Evolutionary conservation across 2,113 vertebrate genomes (phyloP), one percentile per base, ranked within the genome.

Genomic region (Malurus elegans): DNA sequence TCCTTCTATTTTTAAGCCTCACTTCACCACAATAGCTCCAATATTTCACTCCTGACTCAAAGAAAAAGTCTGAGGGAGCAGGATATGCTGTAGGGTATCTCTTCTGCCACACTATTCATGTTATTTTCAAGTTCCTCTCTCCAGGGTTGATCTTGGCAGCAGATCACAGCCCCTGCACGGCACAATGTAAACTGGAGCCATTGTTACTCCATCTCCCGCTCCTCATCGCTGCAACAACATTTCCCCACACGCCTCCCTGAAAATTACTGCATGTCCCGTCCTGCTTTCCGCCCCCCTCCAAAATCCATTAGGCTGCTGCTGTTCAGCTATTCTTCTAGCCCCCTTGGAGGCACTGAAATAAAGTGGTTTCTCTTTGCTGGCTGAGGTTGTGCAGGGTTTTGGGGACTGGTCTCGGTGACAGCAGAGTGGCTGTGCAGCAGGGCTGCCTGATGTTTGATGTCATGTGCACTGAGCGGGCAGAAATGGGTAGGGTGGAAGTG

Each of bases 71-170:
- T 6, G 9, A 93, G 74, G 66, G 74, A 96, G 96, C 95, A 97
- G 97, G 97, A 97, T 97, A 95, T 94, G 96, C 95, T 96, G 90
- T 66, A 71, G 94, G 95, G 95, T 97, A 97, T 97, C 97, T 97
- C 84, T 91, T 91, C 56, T 72, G 96, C 93, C 97, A 97, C 88
- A 95, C 93, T 79, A 96, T 92, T 96, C 70, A 51, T 93, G 93
- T 92, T 96, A 96, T 96, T 90, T 94, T 96, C 94, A 90, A 97
- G 96, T 97, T 97, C 96, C 96, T 97, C 90, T 97, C 95, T 88
- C 58, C 88, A 7, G 72, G 90, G 96, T 94, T 97, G 96, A 97
- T 97, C 95, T 97, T 97, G 97, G 97, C 97, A 97, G 91, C 78
- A 97, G 97, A 97, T 97, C 97, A 97, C 83, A 97, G 86, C 8